Evolutionary conservation across 2,888 invertebrate species (phyloP).

Genomic region (Tetragonisca angustula): DNA sequence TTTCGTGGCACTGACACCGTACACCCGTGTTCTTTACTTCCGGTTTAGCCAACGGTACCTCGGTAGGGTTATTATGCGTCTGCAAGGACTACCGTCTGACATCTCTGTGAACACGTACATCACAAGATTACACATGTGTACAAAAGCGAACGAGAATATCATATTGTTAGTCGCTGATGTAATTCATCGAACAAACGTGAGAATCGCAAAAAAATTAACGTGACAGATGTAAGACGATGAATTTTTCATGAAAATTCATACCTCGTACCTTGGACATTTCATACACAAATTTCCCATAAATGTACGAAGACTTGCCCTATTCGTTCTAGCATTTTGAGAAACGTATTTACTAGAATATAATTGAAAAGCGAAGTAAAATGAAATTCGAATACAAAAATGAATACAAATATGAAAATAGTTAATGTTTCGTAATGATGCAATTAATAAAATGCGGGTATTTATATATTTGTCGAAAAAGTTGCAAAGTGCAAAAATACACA

Average conservation of each 20-base stretch:
- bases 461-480: too few species aligned
- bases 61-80: slow-evolving; percentile 54
- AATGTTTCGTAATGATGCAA: too few species aligned
- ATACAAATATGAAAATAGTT: too few species aligned
- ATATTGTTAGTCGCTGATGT: not conserved
- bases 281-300: too few species aligned
- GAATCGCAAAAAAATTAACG: not conserved
- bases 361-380: not conserved
- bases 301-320: too few species aligned
- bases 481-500: too few species aligned
- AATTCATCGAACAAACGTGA: slow-evolving; percentile 15
- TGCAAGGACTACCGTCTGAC: slow-evolving; percentile 36
- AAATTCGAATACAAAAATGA: not conserved
- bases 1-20: slow-evolving; percentile 79
- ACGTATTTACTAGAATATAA: not conserved
- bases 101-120: slow-evolving; percentile 20
- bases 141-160: not conserved
- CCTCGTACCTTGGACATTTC: too few species aligned
- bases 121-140: not conserved
- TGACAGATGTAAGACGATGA: too few species aligned
- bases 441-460: too few species aligned
- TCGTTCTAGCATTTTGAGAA: too few species aligned
- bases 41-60: slow-evolving; percentile 68
- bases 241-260: too few species aligned
- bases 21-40: slow-evolving; percentile 64